Conservation (phyloP, 2,888 invertebrate genomes). For the Lampropteryx suffumata region DNA sequence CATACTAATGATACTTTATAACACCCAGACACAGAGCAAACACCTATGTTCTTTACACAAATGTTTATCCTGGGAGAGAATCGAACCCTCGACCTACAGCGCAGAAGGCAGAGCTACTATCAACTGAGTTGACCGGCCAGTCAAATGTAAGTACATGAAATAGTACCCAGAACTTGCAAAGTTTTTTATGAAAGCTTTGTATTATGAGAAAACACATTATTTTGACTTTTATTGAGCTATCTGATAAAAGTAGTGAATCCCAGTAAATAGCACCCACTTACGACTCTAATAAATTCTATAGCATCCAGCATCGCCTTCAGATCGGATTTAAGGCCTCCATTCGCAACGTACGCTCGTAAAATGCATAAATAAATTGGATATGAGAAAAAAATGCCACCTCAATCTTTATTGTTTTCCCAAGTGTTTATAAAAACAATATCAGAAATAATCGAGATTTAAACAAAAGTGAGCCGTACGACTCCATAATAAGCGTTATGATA, state of each 20-base stretch:
- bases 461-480: conserved; percentile 28
- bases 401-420: conserved; percentile 53
- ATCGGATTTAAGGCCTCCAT: conserved; percentile 36
- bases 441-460: conserved; percentile 14
- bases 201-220: too few species aligned
- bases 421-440: conserved; percentile 37
- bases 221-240: conserved; percentile 5
- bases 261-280: conserved; percentile 8
- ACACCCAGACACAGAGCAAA: too few species aligned
- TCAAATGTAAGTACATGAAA: too few species aligned
- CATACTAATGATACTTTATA: too few species aligned
- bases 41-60: too few species aligned
- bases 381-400: conserved; percentile 43
- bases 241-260: conserved; percentile 1
- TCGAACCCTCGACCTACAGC: too few species aligned
- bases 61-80: too few species aligned
- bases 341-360: conserved; percentile 47
- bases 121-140: too few species aligned
- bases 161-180: too few species aligned
- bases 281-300: conserved; percentile 18
- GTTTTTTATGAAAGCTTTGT: too few species aligned
- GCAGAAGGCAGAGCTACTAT: too few species aligned
- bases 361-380: conserved; percentile 52
- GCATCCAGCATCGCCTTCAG: conserved; percentile 18
- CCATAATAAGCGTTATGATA: conserved; percentile 26